Evolutionary conservation across 92 coral and sea anemone genomes (phyloP), one percentile per base, ranked within the genome.

Genomic region (Epizoanthus stellaris): DNA sequence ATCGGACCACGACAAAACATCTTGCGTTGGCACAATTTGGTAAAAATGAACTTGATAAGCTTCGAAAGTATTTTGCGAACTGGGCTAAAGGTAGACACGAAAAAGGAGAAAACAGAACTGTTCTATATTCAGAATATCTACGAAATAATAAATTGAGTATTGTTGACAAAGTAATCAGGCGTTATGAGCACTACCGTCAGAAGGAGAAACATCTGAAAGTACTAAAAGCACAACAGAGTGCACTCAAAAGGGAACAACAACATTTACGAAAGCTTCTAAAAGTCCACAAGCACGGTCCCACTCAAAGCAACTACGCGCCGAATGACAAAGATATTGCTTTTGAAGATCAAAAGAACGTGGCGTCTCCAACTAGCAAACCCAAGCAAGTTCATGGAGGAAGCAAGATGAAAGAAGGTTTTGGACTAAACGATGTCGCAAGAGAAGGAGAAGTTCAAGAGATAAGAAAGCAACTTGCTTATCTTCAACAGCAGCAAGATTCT

Each of bases 141-240:
- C 43, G 13, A 6, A 39, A 57, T 0, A 61, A 54, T 53, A 77
- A 87, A 20, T 76, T 85, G 81, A 54, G 77, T 5, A 89, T 94
- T 49, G 85, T 94, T 9, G 89, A 85, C 67, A 92, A 90, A 38
- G 85, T 94, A 91, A 75, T 94, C 23, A 85, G 59, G 43, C 93
- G 89, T 59, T 94, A 92, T 69, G 91, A 90, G 60, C 86, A 92
- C 69, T 90, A 89, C 47, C 81, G 92, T 23, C 71, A 76, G 74
- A 94, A 87, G 82, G 91, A 92, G 65, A 65, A 84, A 5, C 72
- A 93, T 13, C 70, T 94, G 38, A 59, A 57, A 59, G 67, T 57
- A 10, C 66, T 94, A 63, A 73, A 90, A 39, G 23, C 82, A 23
- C 86, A 94, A 49, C 98, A 88, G 40, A 60, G 43, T 10, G 82